A percentile compares a stretch with the other conserved stretches of the same genome.
Conservation (phyloP, 2,888 invertebrate species). For the Seira ritae region DNA sequence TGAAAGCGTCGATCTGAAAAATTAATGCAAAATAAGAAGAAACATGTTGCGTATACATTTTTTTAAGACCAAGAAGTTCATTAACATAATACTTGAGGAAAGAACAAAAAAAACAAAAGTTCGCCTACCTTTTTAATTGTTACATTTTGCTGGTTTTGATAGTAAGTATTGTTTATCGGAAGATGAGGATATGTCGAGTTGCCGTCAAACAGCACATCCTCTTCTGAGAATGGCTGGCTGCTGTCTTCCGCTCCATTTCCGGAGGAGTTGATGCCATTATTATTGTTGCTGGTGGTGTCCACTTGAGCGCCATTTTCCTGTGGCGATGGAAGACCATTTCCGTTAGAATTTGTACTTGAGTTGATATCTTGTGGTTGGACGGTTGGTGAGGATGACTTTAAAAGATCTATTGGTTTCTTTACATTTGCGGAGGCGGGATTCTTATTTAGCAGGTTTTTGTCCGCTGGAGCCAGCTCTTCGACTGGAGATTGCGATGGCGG, state of each 20-base stretch:
- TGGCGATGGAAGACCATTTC: conserved; percentile 45
- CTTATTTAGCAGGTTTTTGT: conserved; percentile 48
- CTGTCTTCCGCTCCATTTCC: conserved; percentile 29
- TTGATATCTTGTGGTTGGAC: conserved; percentile 20
- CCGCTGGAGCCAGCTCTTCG: background rate
- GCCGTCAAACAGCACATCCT: conserved; percentile 41
- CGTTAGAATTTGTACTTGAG: conserved; percentile 43
- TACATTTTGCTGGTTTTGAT: conserved; percentile 38
- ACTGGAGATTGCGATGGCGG: conserved; percentile 12
- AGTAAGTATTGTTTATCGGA: conserved; percentile 40
- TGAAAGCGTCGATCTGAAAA: conserved; percentile 44
- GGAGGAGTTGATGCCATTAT: conserved; percentile 3
- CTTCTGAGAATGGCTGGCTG: background rate
- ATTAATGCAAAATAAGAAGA: background rate
- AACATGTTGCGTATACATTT: background rate
- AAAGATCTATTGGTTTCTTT: conserved; percentile 47
- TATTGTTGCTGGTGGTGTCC: conserved; percentile 15
- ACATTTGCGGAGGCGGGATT: background rate
- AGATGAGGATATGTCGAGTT: conserved; percentile 46
- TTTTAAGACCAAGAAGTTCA: conserved; percentile 25
- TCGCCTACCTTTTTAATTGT: conserved; percentile 34
- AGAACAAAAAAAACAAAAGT: background rate
- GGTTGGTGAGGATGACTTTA: conserved; percentile 36
- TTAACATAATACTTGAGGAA: conserved; percentile 12
- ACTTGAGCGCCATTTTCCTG: background rate